Conservation (phyloP, 2,113 vertebrate species). For the Aegithalos caudatus region DNA sequence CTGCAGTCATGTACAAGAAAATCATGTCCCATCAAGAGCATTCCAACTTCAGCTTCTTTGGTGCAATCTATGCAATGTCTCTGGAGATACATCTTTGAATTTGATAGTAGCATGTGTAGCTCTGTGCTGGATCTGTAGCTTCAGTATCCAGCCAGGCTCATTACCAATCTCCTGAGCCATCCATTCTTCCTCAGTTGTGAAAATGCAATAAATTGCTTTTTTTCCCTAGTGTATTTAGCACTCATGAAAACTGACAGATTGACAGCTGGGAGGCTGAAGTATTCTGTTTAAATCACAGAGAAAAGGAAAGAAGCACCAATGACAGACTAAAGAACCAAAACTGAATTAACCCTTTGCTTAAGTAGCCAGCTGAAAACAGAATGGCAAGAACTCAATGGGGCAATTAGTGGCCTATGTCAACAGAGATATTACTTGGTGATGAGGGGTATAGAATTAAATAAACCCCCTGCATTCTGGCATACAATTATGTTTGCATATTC, state of each 20-base stretch:
- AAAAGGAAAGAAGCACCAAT: neutral
- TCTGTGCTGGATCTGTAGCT: neutral
- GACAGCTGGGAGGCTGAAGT: neutral
- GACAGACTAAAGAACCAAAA: neutral
- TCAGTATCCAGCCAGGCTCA: neutral
- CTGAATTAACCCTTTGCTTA: neutral
- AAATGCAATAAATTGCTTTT: slow-evolving; percentile 35
- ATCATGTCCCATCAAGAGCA: neutral
- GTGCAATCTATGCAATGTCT: neutral
- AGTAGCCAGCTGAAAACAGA: neutral
- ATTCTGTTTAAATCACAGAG: neutral
- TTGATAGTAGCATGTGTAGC: neutral
- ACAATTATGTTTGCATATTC: neutral
- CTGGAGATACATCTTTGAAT: neutral
- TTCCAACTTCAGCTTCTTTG: neutral
- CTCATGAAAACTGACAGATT: slow-evolving; percentile 21
- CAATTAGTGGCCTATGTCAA: neutral
- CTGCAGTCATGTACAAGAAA: neutral
- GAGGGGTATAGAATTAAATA: neutral
- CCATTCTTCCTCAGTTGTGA: neutral
- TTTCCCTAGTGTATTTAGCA: slow-evolving; percentile 8
- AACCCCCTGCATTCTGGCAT: rapidly evolving
- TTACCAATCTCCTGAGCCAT: neutral
- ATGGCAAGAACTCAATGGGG: neutral
- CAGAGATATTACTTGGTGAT: neutral